These are phyloP conservation scores for Serinus canaria DNA, from an alignment of 2,113 vertebrate species.

Conservation along the genomic window DNA sequence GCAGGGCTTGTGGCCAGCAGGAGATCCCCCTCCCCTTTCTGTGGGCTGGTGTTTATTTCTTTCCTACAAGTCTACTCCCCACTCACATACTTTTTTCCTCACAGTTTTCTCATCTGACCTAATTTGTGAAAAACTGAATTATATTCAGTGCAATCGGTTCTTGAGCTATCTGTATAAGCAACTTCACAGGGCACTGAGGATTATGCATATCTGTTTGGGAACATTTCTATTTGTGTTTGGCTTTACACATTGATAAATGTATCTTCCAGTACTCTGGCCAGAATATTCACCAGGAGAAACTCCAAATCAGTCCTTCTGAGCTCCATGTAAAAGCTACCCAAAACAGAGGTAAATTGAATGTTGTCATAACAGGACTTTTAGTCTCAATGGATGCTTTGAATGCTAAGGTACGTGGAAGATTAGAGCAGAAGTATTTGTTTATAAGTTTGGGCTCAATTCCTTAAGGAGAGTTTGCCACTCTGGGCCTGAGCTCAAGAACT, in stretches of 20 bases:
- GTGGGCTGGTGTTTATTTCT: slow-evolving; percentile 26
- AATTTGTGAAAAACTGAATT: neutral
- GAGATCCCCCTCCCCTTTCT: neutral
- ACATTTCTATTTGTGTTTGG: neutral
- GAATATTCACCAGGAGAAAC: neutral
- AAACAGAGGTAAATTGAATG: neutral
- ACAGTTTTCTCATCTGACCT: slow-evolving; percentile 33
- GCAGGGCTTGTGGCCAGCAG: neutral
- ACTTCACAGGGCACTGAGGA: neutral
- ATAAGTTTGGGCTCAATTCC: neutral
- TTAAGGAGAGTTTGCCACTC: neutral
- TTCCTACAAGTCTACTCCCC: neutral
- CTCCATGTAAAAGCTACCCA: neutral
- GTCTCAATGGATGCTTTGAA: neutral
- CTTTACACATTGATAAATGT: neutral
- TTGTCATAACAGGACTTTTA: neutral
- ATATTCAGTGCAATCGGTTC: neutral
- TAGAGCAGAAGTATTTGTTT: neutral
- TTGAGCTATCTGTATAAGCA: neutral
- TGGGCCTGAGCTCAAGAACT: neutral
- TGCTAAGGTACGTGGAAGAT: neutral
- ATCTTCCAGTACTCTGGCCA: neutral
- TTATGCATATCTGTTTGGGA: neutral
- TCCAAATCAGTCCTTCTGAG: neutral
- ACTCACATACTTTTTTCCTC: neutral